Evolutionary conservation across 1,140 invertebrate species (phyloP).

Genomic region (Drosophila subobscura): DNA sequence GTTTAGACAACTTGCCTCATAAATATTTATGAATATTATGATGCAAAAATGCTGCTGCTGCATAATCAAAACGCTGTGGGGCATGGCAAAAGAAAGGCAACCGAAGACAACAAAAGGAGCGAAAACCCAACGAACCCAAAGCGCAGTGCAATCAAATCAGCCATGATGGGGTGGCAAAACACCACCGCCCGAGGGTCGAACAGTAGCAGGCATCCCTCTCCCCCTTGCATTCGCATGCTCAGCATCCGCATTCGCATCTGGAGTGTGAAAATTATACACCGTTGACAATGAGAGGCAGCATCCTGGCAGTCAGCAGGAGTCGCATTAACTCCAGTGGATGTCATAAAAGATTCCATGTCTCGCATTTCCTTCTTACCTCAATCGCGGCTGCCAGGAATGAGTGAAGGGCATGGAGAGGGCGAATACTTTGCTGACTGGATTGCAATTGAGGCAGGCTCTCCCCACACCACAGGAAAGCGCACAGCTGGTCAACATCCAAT

Average conservation of each 20-base stretch:
- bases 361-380: conserved; percentile 33
- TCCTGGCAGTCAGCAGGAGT: conserved; percentile 14
- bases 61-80: conserved; percentile 48
- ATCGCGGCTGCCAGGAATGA: conserved; percentile 17
- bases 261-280: conserved; percentile 67
- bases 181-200: conserved; percentile 11
- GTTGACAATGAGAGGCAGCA: conserved; percentile 45
- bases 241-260: conserved; percentile 4
- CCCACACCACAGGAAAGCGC: no score
- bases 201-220: neutral
- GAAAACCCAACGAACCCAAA: conserved; percentile 14
- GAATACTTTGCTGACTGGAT: neutral
- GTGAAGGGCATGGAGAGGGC: neutral
- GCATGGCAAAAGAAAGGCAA: neutral
- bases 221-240: neutral
- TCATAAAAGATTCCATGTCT: conserved; percentile 49
- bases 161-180: conserved; percentile 16
- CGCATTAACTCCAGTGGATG: conserved; percentile 18
- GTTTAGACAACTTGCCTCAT: conserved; percentile 48
- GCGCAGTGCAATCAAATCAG: conserved; percentile 70
- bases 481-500: no score
- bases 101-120: conserved; percentile 6
- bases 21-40: conserved; percentile 73
- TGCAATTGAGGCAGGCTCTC: no score
- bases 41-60: conserved; percentile 56